phyloP scores from a whole-genome alignment of 2,888 invertebrate genomes.

The Pachliopta kotzebuea region DNA sequence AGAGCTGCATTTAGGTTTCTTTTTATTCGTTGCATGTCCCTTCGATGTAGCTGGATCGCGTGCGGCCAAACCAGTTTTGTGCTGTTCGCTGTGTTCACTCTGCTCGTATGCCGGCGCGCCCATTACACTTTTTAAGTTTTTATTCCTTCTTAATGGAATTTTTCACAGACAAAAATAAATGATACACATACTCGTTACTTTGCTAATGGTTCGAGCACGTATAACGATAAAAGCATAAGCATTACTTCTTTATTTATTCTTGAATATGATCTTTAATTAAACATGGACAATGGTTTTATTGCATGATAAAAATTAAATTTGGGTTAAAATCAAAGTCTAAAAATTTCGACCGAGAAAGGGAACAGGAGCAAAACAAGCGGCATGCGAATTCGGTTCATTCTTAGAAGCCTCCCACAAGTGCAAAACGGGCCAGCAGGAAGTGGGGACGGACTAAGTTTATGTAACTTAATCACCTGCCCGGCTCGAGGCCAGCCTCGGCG shows the following conservation, averaged over 20 bases:
- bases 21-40: conserved; percentile 78
- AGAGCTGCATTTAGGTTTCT: conserved; percentile 78
- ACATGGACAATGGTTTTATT: not conserved
- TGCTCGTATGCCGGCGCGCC: conserved; percentile 61
- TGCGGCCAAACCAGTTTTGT: conserved; percentile 77
- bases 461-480: conserved; percentile 79
- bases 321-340: not conserved
- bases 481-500: conserved; percentile 63
- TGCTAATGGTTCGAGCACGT: not conserved
- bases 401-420: conserved; percentile 75
- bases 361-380: conserved; percentile 65
- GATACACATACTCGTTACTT: conserved; percentile 7
- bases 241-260: not conserved
- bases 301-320: not conserved
- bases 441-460: conserved; percentile 76
- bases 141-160: conserved; percentile 50
- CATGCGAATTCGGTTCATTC: conserved; percentile 71
- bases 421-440: conserved; percentile 76
- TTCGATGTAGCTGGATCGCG: conserved; percentile 68
- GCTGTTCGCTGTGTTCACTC: conserved; percentile 66
- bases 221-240: not conserved
- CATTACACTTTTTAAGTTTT: conserved; percentile 54
- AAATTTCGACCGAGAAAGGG: conserved; percentile 49
- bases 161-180: conserved; percentile 32
- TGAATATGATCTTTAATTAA: not conserved